Percentiles rank a stretch among this genome's conserved stretches.
Conservation (phyloP, 2,113 vertebrate genomes). For the Xiphophorus maculatus region DNA sequence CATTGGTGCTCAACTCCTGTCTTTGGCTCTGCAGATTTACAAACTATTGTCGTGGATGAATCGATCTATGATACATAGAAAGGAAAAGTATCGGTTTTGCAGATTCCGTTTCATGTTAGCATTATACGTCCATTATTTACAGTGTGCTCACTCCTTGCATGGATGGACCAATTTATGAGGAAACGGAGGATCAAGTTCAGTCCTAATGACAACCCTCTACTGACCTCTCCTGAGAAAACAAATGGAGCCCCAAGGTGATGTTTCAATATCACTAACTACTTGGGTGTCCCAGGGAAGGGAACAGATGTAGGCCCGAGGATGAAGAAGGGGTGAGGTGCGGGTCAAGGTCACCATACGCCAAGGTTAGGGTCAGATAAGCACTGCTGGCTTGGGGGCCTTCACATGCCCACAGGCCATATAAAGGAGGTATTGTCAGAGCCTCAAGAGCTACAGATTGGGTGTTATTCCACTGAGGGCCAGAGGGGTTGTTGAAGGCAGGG, state of each 20-base stretch:
- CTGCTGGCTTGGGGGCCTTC: constrained; percentile 76
- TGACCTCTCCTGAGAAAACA: constrained; percentile 84
- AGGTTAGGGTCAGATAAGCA: constrained; percentile 87
- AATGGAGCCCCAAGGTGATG: constrained; percentile 87
- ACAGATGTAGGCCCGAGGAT: constrained; percentile 84
- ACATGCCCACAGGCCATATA: constrained; percentile 77
- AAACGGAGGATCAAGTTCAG: constrained; percentile 84
- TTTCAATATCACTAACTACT: constrained; percentile 86
- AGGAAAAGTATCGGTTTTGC: constrained; percentile 52
- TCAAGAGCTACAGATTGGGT: constrained; percentile 78
- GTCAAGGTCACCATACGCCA: constrained; percentile 88
- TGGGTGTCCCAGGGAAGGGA: constrained; percentile 81
- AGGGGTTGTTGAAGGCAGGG: constrained; percentile 60
- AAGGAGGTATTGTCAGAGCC: constrained; percentile 61
- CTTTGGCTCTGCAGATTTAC: constrained; percentile 10
- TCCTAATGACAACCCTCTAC: constrained; percentile 81
- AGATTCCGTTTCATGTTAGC: constrained; percentile 66
- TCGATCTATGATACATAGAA: constrained; percentile 47
- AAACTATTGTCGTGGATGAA: constrained; percentile 34
- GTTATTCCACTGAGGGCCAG: constrained; percentile 75
- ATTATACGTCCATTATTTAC: constrained; percentile 75
- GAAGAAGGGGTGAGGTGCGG: constrained; percentile 79
- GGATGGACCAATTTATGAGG: constrained; percentile 74
- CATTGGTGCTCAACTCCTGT: constrained; percentile 1
- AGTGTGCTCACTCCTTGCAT: constrained; percentile 60